Evolutionary conservation across 2,113 vertebrate genomes (phyloP).

Genomic region (Sturnus vulgaris): DNA sequence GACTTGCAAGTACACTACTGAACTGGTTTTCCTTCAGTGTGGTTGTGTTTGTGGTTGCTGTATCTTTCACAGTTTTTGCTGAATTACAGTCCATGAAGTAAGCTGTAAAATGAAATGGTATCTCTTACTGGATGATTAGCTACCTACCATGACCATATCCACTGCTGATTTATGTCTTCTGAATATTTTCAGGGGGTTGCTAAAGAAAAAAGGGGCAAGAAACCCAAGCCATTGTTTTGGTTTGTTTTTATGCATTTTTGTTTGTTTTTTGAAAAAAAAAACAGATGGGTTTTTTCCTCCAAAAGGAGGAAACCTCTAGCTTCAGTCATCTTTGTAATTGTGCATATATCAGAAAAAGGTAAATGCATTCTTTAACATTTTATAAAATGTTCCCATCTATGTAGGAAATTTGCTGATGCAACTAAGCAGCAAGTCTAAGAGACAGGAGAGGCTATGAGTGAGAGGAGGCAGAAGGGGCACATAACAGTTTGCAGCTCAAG

Average conservation of each 20-base stretch:
- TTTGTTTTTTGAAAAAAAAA: too few relatives aligned
- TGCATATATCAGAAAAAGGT: neutral
- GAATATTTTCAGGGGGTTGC: neutral
- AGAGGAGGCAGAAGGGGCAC: neutral
- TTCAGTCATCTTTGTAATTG: neutral
- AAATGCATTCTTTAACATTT: neutral
- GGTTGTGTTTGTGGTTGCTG: neutral
- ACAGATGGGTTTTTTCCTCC: neutral
- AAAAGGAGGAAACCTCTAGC: neutral
- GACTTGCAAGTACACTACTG: neutral
- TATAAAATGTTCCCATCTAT: neutral
- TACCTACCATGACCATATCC: neutral
- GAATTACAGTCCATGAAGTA: neutral
- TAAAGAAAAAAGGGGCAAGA: neutral
- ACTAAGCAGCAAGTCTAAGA: neutral
- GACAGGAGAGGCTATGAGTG: neutral
- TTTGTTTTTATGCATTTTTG: neutral
- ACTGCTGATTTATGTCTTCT: neutral
- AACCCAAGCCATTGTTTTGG: accelerated
- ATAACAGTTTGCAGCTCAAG: neutral
- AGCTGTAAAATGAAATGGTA: neutral
- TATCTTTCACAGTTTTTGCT: neutral
- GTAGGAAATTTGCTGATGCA: neutral
- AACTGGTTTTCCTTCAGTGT: neutral
- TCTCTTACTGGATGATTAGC: neutral